phyloP scores from a whole-genome alignment of 2,113 vertebrate genomes.

The Grallaria varia region DNA sequence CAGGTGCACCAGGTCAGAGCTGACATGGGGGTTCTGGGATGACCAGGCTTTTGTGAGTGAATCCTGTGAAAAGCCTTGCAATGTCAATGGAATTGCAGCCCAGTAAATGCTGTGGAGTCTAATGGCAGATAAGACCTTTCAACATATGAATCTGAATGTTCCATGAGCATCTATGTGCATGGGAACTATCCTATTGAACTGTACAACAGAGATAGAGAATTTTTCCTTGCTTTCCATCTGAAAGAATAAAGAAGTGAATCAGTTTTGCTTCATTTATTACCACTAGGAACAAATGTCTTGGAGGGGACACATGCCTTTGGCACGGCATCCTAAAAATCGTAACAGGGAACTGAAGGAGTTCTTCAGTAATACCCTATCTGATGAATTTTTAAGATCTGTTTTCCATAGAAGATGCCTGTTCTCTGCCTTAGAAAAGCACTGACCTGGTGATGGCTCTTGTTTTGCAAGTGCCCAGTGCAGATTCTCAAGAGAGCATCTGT shows the following conservation, averaged over 20 bases:
- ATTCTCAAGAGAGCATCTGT: background rate
- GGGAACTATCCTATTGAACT: background rate
- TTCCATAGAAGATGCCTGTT: background rate
- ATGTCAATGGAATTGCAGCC: background rate
- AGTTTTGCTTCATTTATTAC: background rate
- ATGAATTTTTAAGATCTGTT: background rate
- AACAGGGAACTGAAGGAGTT: background rate
- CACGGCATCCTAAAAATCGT: background rate
- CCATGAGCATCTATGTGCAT: background rate
- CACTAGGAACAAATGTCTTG: background rate
- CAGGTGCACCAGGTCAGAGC: background rate
- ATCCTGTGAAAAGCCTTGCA: background rate
- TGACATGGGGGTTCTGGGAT: rapidly evolving
- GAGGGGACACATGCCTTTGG: background rate
- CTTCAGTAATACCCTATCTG: background rate
- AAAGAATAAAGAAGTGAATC: background rate
- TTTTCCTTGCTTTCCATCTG: background rate
- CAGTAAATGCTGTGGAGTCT: background rate
- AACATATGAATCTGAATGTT: background rate
- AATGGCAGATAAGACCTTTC: background rate
- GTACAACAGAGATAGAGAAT: background rate
- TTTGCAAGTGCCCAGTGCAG: background rate
- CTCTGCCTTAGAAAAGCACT: background rate
- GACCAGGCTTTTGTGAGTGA: background rate
- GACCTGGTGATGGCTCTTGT: background rate